These are phyloP conservation scores for Nibea coibor DNA, from an alignment of 2,113 vertebrate genomes.

Conservation along the genomic window DNA sequence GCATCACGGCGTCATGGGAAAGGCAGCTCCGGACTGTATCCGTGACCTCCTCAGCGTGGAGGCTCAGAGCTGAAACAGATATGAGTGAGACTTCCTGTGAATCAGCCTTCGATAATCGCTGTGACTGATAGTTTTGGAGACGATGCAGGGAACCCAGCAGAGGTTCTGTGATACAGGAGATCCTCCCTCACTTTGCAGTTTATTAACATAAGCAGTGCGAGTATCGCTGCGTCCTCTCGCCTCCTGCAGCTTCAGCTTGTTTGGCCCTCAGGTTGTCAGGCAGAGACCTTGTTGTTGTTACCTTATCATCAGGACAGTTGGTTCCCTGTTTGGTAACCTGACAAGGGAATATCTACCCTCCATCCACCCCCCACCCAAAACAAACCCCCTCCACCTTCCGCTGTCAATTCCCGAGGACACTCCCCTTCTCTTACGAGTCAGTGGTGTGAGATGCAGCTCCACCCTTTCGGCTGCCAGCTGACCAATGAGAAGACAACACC, in stretches of 20 bases:
- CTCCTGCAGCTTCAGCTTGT: constrained; percentile 12
- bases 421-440: constrained; percentile 60
- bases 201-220: constrained; percentile 1
- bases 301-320: constrained; percentile 38
- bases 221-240: constrained; percentile 10
- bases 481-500: constrained; percentile 64
- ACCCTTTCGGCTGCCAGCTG: constrained; percentile 39
- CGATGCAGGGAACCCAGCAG: constrained; percentile 15
- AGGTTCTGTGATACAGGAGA: constrained; percentile 12
- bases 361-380: neutral
- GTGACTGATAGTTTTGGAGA: neutral
- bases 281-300: constrained; percentile 49
- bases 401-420: constrained; percentile 47
- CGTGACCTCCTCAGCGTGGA: constrained; percentile 21
- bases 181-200: neutral
- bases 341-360: constrained; percentile 43
- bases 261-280: constrained; percentile 42
- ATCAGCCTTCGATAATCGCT: neutral
- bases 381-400: neutral
- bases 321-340: constrained; percentile 46
- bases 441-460: constrained; percentile 79
- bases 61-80: constrained; percentile 41
- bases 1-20: constrained; percentile 2
- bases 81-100: constrained; percentile 3
- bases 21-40: neutral